Evolutionary conservation across 2,888 invertebrate species (phyloP), one percentile per base, ranked within the genome.

Genomic region (Harpagoxenus sublaevis): DNA sequence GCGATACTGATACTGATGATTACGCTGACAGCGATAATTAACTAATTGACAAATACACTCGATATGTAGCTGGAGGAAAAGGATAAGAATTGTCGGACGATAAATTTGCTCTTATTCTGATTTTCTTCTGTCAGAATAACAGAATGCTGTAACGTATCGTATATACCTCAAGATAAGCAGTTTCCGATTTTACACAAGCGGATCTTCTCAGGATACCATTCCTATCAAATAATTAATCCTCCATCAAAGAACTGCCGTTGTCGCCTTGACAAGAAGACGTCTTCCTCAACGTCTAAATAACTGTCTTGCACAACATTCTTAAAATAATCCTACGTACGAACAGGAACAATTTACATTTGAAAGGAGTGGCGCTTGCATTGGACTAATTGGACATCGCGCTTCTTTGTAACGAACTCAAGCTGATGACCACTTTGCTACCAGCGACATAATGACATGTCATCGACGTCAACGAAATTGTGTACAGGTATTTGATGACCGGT

Each of bases 1-100:
- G 93, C 62, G 95, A 95, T 86, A 95, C 94, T 88, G 95, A 95
- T 85, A 95, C 94, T 89, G 95, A 95, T 83, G 95, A 95, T 91
- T 95, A 95, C 78, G 95, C 94, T 28, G 94, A 94, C 73, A 95
- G 95, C 89, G 95, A 95, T 87, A 94, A 95, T 88, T 95, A 86
- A 92, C 65, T 53, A 71, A 70, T 65, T 12, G 23, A 62, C 12
- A 65, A 45, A 70, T 63, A 55, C 6, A n/a, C 28, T 60, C 42
- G 18, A 53, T 53, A 53, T 39, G 10, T 48, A 63, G 3, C 66
- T 28, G 55, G 2, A 57, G 12, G 5, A 60, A 53, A 53, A 79
- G 31, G 35, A 55, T 51, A 35, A 35, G 18, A 9, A 60, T 60
- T 31, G 35, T 35, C 28, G 42, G 6, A 23, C 23, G 23, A 35